Percentiles rank a stretch among this genome's conserved stretches.
phyloP scores from a whole-genome alignment of 2,888 invertebrate species.

The Oscheius sp. region DNA sequence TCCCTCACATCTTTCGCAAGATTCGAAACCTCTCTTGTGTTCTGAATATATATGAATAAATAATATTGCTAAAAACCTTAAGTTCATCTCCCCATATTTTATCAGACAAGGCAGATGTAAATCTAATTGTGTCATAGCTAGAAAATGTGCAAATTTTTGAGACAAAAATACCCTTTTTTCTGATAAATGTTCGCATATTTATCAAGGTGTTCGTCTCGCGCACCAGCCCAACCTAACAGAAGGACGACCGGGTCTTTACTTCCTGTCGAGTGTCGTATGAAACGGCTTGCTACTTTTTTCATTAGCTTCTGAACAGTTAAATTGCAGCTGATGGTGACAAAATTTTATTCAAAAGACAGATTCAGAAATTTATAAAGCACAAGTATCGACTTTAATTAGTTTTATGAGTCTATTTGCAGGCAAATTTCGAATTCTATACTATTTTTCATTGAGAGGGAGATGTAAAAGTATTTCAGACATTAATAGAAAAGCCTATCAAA shows the following conservation, averaged over 20 bases:
- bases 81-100: background rate
- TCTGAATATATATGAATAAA: background rate
- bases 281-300: no score
- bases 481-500: no score
- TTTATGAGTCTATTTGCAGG: no score
- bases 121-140: slow-evolving; percentile 2
- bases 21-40: background rate
- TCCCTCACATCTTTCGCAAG: background rate
- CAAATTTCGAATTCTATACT: no score
- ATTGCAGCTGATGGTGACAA: no score
- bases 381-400: no score
- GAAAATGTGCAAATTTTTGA: background rate
- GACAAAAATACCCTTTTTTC: background rate
- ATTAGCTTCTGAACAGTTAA: no score
- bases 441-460: no score
- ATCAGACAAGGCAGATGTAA: background rate
- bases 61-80: background rate
- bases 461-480: no score
- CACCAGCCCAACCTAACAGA: slow-evolving; percentile 15
- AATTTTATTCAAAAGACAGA: no score
- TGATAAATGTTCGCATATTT: slow-evolving; percentile 14
- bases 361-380: no score
- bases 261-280: background rate
- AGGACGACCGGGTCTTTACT: slow-evolving; percentile 8
- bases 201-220: background rate